Conservation (phyloP, 2,888 invertebrate species). For the Mesopsocus fuscifrons region DNA sequence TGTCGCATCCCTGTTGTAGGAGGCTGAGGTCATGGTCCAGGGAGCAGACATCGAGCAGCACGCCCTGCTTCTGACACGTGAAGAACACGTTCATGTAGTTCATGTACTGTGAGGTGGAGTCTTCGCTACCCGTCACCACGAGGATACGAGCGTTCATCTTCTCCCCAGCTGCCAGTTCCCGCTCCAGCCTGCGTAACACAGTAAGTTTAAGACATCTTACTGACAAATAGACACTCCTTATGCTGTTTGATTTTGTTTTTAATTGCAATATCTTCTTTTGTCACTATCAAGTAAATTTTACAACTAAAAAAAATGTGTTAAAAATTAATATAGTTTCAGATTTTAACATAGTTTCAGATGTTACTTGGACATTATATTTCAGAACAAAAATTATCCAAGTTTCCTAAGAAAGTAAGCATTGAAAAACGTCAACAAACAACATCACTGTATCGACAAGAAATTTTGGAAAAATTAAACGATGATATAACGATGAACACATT, state of each 20-base stretch:
- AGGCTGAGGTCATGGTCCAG: conserved; percentile 77
- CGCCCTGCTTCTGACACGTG: conserved; percentile 71
- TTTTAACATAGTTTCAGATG: neutral
- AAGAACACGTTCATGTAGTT: conserved; percentile 98
- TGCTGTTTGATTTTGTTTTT: too few species aligned
- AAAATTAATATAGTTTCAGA: neutral
- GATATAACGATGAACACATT: too few species aligned
- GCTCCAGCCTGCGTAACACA: conserved; percentile 25
- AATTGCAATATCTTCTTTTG: too few species aligned
- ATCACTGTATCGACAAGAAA: too few species aligned
- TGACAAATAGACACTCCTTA: too few species aligned
- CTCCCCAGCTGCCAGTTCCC: conserved; percentile 24
- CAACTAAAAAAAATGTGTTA: neutral
- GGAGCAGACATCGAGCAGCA: conserved; percentile 82
- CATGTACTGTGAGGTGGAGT: conserved; percentile 89
- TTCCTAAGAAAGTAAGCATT: too few species aligned
- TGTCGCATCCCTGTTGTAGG: conserved; percentile 91
- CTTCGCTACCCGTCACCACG: conserved; percentile 75
- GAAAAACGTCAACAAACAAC: too few species aligned
- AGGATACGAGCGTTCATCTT: conserved; percentile 56
- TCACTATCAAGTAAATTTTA: too few species aligned
- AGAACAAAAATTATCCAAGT: too few species aligned
- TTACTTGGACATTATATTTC: too few species aligned
- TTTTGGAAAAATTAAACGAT: too few species aligned
- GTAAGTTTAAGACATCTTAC: too few species aligned